A percentile compares a stretch with the other conserved stretches of the same genome.
These are phyloP conservation scores for Tetanocera ferruginea DNA, from an alignment of 2,888 invertebrate genomes.

Conservation along the genomic window DNA sequence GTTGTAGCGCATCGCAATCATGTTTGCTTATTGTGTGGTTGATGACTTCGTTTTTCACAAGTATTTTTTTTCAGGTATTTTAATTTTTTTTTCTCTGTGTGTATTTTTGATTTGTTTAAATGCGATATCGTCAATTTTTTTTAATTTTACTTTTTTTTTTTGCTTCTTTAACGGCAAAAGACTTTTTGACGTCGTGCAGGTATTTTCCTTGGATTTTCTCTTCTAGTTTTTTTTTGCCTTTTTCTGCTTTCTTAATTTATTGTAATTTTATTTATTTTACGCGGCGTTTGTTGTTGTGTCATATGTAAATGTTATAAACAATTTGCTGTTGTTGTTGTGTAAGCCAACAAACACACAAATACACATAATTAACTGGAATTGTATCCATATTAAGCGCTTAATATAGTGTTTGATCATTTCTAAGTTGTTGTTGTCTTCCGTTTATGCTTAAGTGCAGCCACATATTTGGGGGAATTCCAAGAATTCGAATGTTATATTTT, in stretches of 20 bases:
- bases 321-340: background rate
- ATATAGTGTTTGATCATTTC: slow-evolving; percentile 28
- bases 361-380: slow-evolving; percentile 41
- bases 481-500: slow-evolving; percentile 23
- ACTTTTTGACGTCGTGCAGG: slow-evolving; percentile 24
- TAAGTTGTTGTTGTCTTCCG: background rate
- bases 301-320: slow-evolving; percentile 31
- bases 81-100: background rate
- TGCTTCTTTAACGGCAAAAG: background rate
- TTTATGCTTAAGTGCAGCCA: background rate
- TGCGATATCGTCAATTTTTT: slow-evolving; percentile 30
- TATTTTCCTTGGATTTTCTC: background rate
- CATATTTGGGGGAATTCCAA: slow-evolving; percentile 13
- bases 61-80: slow-evolving; percentile 1
- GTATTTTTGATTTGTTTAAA: slow-evolving; percentile 37
- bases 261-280: slow-evolving; percentile 23
- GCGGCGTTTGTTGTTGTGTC: background rate
- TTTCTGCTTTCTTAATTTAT: slow-evolving; percentile 2
- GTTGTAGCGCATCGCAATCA: slow-evolving; percentile 42
- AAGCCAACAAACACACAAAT: slow-evolving; percentile 11
- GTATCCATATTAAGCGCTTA: slow-evolving; percentile 7
- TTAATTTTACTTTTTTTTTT: background rate
- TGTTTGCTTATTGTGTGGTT: slow-evolving; percentile 31
- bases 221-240: background rate
- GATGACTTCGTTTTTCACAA: slow-evolving; percentile 7